Conservation (phyloP, 2,888 invertebrate genomes). For the Baccha elongata region DNA sequence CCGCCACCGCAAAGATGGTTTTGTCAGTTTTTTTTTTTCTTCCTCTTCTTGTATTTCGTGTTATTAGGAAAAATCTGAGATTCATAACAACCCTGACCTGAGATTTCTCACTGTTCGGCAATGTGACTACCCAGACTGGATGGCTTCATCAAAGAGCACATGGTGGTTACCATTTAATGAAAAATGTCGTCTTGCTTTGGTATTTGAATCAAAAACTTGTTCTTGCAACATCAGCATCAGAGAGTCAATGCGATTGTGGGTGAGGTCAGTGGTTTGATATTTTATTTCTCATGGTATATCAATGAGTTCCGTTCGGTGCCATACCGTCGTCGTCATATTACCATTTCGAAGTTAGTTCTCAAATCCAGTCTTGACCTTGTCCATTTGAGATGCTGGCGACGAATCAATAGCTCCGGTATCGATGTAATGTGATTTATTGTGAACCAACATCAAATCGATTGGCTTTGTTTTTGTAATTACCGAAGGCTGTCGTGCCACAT, state of each 20-base stretch:
- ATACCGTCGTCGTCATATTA: background rate
- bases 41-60: conserved; percentile 44
- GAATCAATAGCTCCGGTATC: conserved; percentile 59
- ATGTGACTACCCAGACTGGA: conserved; percentile 55
- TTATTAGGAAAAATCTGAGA: conserved; percentile 64
- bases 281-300: conserved; percentile 16
- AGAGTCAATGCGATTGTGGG: conserved; percentile 51
- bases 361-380: conserved; percentile 55
- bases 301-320: conserved; percentile 40
- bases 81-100: conserved; percentile 68
- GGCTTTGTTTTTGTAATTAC: conserved; percentile 29
- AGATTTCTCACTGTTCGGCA: conserved; percentile 47
- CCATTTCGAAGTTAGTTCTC: conserved; percentile 10
- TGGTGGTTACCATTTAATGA: conserved; percentile 43
- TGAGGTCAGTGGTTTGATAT: conserved; percentile 64
- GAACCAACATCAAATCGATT: conserved; percentile 36
- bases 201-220: conserved; percentile 63
- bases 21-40: conserved; percentile 33
- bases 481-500: conserved; percentile 38
- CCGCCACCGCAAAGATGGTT: conserved; percentile 17
- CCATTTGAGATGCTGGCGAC: conserved; percentile 23
- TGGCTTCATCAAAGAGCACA: conserved; percentile 44
- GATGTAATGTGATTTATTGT: conserved; percentile 62
- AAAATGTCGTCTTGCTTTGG: conserved; percentile 56
- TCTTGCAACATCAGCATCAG: conserved; percentile 27